Conservation (phyloP, 2,113 vertebrate genomes). For the Pseudorhombus dupliciocellatus region DNA sequence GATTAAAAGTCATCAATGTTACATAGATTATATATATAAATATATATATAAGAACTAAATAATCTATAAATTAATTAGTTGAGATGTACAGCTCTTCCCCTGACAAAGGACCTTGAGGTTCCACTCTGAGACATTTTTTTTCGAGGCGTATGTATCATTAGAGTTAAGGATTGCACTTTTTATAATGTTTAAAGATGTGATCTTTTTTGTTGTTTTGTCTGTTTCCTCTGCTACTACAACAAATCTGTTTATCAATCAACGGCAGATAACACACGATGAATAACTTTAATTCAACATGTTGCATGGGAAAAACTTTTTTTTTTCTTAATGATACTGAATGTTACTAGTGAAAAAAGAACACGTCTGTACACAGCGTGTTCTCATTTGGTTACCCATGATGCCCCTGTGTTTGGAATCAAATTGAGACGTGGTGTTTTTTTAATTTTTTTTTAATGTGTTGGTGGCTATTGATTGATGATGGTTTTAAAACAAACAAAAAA, state of each 20-base stretch:
- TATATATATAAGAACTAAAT: conserved; percentile 70
- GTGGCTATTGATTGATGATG: conserved; percentile 64
- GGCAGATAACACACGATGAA: conserved; percentile 37
- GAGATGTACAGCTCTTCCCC: conserved; percentile 59
- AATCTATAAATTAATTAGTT: conserved; percentile 70
- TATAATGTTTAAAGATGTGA: conserved; percentile 60
- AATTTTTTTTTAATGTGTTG: conserved; percentile 53
- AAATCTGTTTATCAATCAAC: conserved; percentile 48
- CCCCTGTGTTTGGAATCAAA: conserved; percentile 49
- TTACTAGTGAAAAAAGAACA: conserved; percentile 60
- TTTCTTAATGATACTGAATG: conserved; percentile 74
- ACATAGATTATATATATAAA: conserved; percentile 73
- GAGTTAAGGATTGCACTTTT: conserved; percentile 80
- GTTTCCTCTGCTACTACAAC: conserved; percentile 9
- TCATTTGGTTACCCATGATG: conserved; percentile 46
- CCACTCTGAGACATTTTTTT: conserved; percentile 63
- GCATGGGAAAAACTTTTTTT: conserved; percentile 66
- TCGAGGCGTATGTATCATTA: conserved; percentile 64
- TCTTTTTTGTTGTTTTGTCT: conserved; percentile 49
- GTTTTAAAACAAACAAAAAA: conserved; percentile 8
- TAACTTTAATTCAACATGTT: conserved; percentile 66
- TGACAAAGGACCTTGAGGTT: conserved; percentile 67
- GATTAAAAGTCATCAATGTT: conserved; percentile 74
- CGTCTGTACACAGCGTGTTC: conserved; percentile 59
- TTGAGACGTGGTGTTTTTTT: conserved; percentile 42